Conservation (phyloP, 2,797 vertebrate species). For the Myotis vivesi region DNA sequence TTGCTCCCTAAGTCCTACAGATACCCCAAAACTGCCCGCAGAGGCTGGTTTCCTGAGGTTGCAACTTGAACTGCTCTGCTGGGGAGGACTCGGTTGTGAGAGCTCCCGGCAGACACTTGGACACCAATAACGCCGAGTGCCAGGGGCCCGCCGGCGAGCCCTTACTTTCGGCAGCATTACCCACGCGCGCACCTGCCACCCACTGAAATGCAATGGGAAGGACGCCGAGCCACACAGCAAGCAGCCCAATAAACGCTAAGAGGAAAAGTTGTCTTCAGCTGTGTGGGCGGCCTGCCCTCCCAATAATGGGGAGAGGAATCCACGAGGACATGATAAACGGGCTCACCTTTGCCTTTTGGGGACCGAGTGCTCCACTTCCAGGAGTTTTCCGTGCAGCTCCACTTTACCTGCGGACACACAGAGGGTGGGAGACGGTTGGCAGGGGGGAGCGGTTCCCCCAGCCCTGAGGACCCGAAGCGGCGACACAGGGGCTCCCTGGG, state of each 20-base stretch:
- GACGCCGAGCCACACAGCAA: neutral
- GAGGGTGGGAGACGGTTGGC: conserved; percentile 14
- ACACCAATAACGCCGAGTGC: neutral
- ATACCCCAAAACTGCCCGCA: neutral
- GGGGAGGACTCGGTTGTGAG: neutral
- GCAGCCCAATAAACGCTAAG: neutral
- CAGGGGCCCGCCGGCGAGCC: neutral
- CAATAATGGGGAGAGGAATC: neutral
- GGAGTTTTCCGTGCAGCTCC: conserved; percentile 97
- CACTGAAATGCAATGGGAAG: neutral
- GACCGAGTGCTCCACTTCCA: conserved; percentile 98
- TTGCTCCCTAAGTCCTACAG: neutral
- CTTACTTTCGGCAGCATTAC: neutral
- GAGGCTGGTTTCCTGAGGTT: neutral
- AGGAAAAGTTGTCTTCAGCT: conserved; percentile 12
- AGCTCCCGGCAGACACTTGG: neutral
- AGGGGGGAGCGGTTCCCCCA: neutral
- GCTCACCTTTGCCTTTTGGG: conserved; percentile 98
- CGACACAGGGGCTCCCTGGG: neutral
- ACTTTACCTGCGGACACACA: conserved; percentile 92
- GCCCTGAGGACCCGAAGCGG: neutral
- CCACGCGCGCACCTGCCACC: conserved; percentile 5
- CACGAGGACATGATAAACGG: neutral
- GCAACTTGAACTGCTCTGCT: neutral
- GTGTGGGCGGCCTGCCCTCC: neutral